phyloP scores from a whole-genome alignment of 1,140 invertebrate species.

The Polypedilum pembai region DNA sequence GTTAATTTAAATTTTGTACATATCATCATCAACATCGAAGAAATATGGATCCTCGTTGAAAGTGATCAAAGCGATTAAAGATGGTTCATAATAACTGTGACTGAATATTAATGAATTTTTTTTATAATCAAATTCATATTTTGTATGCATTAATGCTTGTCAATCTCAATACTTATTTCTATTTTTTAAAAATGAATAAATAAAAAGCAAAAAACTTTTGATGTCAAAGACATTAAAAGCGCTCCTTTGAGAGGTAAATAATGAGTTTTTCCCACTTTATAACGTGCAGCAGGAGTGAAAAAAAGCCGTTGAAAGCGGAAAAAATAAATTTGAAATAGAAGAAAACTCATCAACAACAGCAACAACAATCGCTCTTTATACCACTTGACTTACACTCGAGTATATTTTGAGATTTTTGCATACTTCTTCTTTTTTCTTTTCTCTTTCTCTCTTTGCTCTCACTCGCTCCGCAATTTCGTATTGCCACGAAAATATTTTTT shows the following conservation, averaged over 20 bases:
- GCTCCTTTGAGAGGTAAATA: conserved; percentile 16
- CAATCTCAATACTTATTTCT: background rate
- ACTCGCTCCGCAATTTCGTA: background rate
- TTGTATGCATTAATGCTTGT: conserved; percentile 17
- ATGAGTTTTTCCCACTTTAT: conserved; percentile 6
- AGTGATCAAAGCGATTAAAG: background rate
- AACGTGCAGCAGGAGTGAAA: conserved; percentile 6
- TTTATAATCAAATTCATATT: conserved; percentile 20
- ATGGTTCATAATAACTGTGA: background rate
- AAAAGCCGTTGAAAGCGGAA: conserved; percentile 11
- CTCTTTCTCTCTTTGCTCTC: background rate
- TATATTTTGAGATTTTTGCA: background rate
- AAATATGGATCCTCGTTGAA: background rate
- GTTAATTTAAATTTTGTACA: too few species aligned
- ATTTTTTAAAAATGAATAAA: background rate
- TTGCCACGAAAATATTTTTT: background rate
- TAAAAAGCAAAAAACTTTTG: background rate
- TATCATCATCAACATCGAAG: too few species aligned
- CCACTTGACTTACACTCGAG: background rate
- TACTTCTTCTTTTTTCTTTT: background rate
- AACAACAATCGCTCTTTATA: conserved; percentile 12
- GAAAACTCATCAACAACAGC: conserved; percentile 17
- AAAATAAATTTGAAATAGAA: conserved; percentile 9
- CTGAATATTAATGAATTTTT: background rate
- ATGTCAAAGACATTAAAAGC: conserved; percentile 7